Conservation (phyloP, 92 coral and sea anemone genomes). For the Paramuricea clavata region DNA sequence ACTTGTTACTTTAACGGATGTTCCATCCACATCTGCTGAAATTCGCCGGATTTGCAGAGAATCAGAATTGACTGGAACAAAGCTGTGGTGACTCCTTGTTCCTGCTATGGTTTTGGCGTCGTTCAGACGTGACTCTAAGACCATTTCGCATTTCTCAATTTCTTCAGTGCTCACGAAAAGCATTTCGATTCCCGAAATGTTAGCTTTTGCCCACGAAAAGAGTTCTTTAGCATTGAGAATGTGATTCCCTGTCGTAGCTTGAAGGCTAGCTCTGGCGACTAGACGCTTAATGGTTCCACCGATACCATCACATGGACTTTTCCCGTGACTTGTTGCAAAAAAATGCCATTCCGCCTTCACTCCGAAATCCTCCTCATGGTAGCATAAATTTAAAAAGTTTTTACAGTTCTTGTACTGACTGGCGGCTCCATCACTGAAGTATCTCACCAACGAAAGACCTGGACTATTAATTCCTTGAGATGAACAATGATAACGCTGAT, state of each 20-base stretch:
- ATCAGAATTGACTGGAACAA: no score
- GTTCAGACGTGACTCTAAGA: no score
- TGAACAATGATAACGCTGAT: slow-evolving; percentile 7
- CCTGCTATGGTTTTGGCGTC: no score
- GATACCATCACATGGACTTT: slow-evolving; percentile 44
- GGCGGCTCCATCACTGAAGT: slow-evolving; percentile 45
- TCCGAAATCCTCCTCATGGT: slow-evolving; percentile 29
- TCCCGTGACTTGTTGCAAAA: slow-evolving; percentile 25
- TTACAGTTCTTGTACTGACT: slow-evolving; percentile 43
- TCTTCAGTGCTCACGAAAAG: no score
- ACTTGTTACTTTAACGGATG: no score
- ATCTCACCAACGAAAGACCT: not conserved
- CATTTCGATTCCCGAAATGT: no score
- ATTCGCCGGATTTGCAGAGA: no score
- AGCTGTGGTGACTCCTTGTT: no score
- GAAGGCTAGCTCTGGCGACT: slow-evolving; percentile 39
- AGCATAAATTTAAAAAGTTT: slow-evolving; percentile 45
- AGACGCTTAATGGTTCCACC: slow-evolving; percentile 41
- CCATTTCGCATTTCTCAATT: no score
- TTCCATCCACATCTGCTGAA: no score
- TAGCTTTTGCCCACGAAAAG: no score
- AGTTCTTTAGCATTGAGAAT: slow-evolving; percentile 17
- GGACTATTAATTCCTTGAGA: not conserved
- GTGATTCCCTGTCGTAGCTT: slow-evolving; percentile 14
- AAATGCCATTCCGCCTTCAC: slow-evolving; percentile 21